A percentile compares a stretch with the other conserved stretches of the same genome.
Conservation (phyloP, 2,888 invertebrate genomes). For the Cataglyphis albicans region DNA sequence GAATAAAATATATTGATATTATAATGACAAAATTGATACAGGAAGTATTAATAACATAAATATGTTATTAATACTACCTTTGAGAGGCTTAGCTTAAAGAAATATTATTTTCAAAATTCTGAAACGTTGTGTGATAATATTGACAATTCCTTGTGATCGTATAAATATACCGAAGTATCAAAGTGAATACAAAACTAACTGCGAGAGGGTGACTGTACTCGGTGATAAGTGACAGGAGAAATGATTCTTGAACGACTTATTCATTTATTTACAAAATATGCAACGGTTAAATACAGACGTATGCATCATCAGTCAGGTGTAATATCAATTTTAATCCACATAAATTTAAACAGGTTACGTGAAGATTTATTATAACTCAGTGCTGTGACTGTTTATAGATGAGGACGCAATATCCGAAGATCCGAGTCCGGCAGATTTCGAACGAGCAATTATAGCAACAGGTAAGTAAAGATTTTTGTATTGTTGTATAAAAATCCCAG, state of each 20-base stretch:
- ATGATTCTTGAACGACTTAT: slow-evolving; percentile 65
- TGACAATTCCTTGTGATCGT: not conserved
- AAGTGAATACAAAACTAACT: not conserved
- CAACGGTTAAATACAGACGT: slow-evolving; percentile 56
- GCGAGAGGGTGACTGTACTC: not conserved
- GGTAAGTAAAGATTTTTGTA: slow-evolving; percentile 67
- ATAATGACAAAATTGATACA: not conserved
- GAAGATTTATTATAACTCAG: not conserved
- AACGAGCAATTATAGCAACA: slow-evolving; percentile 79
- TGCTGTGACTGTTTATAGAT: slow-evolving; percentile 71
- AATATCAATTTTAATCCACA: not conserved
- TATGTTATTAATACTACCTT: not conserved
- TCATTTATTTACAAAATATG: slow-evolving; percentile 56
- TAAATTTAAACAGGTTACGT: not conserved
- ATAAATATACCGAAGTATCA: not conserved
- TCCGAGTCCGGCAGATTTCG: slow-evolving; percentile 80
- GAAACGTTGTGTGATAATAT: not conserved
- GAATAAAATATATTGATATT: not conserved
- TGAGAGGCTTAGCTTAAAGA: not conserved
- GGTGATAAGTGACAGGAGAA: slow-evolving; percentile 12
- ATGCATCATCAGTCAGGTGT: slow-evolving; percentile 46
- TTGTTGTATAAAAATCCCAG: not conserved
- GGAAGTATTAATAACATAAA: not conserved
- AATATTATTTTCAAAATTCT: not conserved
- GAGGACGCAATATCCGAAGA: slow-evolving; percentile 77